Conservation (phyloP, 2,113 vertebrate species). For the Sminthopsis crassicaudata region DNA sequence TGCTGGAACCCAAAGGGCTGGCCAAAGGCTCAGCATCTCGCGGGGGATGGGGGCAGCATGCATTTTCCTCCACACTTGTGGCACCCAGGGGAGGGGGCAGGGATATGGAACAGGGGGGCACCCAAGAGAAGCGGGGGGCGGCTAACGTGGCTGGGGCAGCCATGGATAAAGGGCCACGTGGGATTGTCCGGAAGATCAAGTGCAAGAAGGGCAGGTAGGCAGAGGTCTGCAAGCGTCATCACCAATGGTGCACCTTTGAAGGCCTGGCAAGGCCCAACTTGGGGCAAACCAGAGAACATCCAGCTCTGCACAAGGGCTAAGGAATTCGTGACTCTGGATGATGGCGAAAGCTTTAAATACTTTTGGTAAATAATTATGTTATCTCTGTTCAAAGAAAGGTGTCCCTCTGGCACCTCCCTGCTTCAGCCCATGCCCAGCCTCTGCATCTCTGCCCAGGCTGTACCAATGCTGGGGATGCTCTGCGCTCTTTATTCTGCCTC, state of each 20-base stretch:
- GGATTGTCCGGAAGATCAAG: neutral
- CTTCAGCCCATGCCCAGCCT: neutral
- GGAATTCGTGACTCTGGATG: no score
- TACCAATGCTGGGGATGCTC: neutral
- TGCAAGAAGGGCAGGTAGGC: neutral
- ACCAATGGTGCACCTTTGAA: no score
- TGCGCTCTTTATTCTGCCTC: neutral
- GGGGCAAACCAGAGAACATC: neutral
- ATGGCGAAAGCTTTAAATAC: neutral
- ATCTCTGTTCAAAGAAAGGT: neutral
- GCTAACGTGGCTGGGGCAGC: neutral
- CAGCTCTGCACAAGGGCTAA: neutral
- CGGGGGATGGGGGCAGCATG: neutral
- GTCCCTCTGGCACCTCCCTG: no score
- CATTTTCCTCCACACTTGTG: neutral
- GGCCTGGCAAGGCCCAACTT: no score
- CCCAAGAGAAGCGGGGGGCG: neutral
- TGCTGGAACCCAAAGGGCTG: neutral
- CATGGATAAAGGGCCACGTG: neutral
- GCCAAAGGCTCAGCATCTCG: neutral
- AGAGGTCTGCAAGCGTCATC: neutral
- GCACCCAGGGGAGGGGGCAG: neutral
- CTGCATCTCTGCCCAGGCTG: neutral
- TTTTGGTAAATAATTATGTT: neutral
- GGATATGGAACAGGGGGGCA: neutral